Percentiles rank a stretch among this genome's conserved stretches.
phyloP scores from a whole-genome alignment of 2,797 vertebrate genomes.

The Pagetopsis macropterus region DNA sequence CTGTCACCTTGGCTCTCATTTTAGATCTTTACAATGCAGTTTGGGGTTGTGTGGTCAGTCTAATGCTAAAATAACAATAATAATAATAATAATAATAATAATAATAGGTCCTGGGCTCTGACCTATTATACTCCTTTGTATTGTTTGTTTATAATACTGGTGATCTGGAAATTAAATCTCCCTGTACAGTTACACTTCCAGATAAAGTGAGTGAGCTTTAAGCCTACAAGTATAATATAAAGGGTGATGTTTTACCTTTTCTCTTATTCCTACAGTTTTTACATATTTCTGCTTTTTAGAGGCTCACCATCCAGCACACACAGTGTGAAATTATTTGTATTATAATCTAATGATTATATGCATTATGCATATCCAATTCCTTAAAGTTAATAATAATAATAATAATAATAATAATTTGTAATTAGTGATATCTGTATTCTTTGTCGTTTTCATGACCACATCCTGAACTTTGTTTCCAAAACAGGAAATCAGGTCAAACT shows the following conservation, averaged over 20 bases:
- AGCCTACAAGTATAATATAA: not conserved
- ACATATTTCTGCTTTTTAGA: not conserved
- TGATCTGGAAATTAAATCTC: not conserved
- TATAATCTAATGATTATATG: not conserved
- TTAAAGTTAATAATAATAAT: not conserved
- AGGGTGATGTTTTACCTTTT: not conserved
- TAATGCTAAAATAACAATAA: conserved; percentile 19
- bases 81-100: conserved; percentile 2
- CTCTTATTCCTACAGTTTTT: not conserved
- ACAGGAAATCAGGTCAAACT: conserved; percentile 61
- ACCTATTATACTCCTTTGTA: conserved; percentile 5
- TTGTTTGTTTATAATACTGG: conserved; percentile 1
- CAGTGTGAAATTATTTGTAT: not conserved
- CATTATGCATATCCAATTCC: conserved; percentile 1
- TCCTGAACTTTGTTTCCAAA: conserved; percentile 48
- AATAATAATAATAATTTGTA: not conserved
- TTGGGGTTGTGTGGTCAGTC: conserved; percentile 19
- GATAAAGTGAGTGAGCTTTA: conserved; percentile 1
- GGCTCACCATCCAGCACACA: not conserved
- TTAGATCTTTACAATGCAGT: conserved; percentile 36
- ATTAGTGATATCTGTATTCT: conserved; percentile 6
- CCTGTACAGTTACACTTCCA: not conserved
- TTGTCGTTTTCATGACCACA: conserved; percentile 29
- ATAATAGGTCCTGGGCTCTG: not conserved
- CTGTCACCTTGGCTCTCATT: conserved; percentile 46